These are phyloP conservation scores for Macrosiphum euphorbiae DNA, from an alignment of 2,888 invertebrate species.

Conservation along the genomic window DNA sequence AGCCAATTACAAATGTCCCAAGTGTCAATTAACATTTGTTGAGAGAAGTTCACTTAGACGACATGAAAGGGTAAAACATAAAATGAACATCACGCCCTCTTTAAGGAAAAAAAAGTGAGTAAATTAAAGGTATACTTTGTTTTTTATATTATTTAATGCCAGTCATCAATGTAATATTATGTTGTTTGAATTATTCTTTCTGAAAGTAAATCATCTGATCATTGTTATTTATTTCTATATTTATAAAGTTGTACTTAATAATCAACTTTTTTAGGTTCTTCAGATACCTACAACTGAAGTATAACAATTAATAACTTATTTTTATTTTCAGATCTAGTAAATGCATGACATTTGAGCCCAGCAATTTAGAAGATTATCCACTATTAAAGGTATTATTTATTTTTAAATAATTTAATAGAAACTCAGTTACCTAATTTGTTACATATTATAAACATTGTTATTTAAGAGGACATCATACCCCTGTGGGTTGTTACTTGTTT, in stretches of 20 bases:
- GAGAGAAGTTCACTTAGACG: slow-evolving; percentile 48
- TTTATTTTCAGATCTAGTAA: background rate
- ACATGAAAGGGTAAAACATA: slow-evolving; percentile 34
- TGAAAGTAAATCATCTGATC: background rate
- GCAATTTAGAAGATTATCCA: slow-evolving; percentile 24
- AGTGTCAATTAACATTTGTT: background rate
- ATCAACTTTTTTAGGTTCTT: background rate
- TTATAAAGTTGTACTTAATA: background rate
- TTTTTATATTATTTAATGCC: background rate
- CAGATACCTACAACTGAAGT: background rate
- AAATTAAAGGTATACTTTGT: background rate
- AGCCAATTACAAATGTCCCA: background rate
- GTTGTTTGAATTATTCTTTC: background rate
- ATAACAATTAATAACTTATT: background rate
- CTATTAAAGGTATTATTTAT: slow-evolving; percentile 34
- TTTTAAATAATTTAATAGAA: background rate
- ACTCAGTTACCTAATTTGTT: background rate
- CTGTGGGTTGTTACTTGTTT: background rate
- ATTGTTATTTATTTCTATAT: background rate
- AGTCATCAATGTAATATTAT: background rate
- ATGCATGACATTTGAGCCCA: slow-evolving; percentile 7
- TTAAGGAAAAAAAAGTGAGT: background rate
- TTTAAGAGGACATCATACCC: background rate
- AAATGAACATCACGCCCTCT: background rate
- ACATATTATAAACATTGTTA: background rate